Evolutionary conservation across 2,888 invertebrate genomes (phyloP).

Genomic region (Augiades crinisus): DNA sequence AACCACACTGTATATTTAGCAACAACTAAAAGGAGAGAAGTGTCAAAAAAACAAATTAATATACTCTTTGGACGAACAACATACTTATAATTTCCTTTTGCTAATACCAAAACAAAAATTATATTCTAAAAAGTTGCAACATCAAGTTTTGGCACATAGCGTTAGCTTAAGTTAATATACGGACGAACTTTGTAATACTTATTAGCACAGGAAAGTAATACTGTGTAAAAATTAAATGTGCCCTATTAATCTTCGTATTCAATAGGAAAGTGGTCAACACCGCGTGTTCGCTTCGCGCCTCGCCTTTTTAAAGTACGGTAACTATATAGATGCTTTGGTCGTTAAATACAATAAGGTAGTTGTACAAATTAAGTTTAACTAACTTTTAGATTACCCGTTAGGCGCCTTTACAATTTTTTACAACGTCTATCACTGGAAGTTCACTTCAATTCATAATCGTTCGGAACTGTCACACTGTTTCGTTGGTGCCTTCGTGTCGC

Average conservation of each 20-base stretch:
- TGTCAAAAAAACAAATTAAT: conserved; percentile 4
- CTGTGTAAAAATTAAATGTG: conserved; percentile 1
- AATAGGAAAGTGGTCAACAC: conserved; percentile 9
- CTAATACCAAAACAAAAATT: background rate
- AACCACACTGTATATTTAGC: background rate
- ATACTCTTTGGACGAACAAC: conserved; percentile 16
- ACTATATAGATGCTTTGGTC: conserved; percentile 29
- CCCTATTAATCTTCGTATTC: background rate
- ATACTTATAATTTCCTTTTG: background rate
- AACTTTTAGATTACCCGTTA: conserved; percentile 2
- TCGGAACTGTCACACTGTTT: conserved; percentile 6
- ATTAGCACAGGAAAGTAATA: background rate
- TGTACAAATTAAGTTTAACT: background rate
- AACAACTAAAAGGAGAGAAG: background rate
- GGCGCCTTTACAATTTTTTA: conserved; percentile 23
- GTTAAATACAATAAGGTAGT: conserved; percentile 18
- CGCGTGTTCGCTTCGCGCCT: background rate
- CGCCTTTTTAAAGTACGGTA: too few relatives aligned
- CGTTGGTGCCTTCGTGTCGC: background rate
- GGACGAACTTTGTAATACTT: conserved; percentile 27
- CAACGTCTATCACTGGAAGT: conserved; percentile 21
- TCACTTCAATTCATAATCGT: conserved; percentile 23
- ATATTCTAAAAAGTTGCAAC: conserved; percentile 34
- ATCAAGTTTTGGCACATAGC: conserved; percentile 36
- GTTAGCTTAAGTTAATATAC: conserved; percentile 33